Evolutionary conservation across 2,888 invertebrate species (phyloP).

Genomic region (Timema cristinae): DNA sequence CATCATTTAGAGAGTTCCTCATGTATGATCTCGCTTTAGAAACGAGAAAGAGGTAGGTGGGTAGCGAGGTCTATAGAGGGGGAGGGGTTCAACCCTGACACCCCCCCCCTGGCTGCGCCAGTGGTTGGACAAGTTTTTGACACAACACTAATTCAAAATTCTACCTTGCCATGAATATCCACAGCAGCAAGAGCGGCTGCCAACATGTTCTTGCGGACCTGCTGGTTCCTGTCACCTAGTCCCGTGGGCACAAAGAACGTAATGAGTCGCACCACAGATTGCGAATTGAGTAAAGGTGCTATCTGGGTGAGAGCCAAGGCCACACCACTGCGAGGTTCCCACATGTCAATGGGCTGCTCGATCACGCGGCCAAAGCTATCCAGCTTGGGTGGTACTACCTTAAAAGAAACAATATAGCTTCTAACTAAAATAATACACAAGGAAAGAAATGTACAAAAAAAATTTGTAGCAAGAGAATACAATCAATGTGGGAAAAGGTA

Average conservation of each 20-base stretch:
- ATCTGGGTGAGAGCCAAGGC: slow-evolving; percentile 78
- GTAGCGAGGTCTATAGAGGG: too few relatives aligned
- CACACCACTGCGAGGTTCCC: slow-evolving; percentile 85
- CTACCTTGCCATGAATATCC: slow-evolving; percentile 85
- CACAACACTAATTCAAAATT: not conserved
- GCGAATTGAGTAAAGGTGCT: slow-evolving; percentile 66
- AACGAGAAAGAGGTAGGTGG: too few relatives aligned
- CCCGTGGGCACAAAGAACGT: slow-evolving; percentile 82
- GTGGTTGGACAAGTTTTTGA: too few relatives aligned
- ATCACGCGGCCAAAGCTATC: slow-evolving; percentile 91
- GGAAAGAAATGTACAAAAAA: slow-evolving; percentile 15
- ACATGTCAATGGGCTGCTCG: slow-evolving; percentile 81
- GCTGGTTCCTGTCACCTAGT: slow-evolving; percentile 77
- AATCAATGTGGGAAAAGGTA: not conserved
- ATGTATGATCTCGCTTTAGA: too few relatives aligned
- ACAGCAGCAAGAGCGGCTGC: slow-evolving; percentile 90
- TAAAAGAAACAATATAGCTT: slow-evolving; percentile 31
- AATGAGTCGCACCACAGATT: slow-evolving; percentile 65
- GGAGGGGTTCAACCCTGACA: too few relatives aligned
- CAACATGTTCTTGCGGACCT: slow-evolving; percentile 80
- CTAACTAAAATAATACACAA: slow-evolving; percentile 2
- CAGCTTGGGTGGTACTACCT: slow-evolving; percentile 77
- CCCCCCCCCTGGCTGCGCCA: too few relatives aligned
- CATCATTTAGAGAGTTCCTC: too few relatives aligned
- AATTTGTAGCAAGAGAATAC: slow-evolving; percentile 14